A percentile compares a stretch with the other conserved stretches of the same genome.
Evolutionary conservation across 53 echinoderm and acorn worm species (phyloP).

Genomic region (Crossaster papposus): DNA sequence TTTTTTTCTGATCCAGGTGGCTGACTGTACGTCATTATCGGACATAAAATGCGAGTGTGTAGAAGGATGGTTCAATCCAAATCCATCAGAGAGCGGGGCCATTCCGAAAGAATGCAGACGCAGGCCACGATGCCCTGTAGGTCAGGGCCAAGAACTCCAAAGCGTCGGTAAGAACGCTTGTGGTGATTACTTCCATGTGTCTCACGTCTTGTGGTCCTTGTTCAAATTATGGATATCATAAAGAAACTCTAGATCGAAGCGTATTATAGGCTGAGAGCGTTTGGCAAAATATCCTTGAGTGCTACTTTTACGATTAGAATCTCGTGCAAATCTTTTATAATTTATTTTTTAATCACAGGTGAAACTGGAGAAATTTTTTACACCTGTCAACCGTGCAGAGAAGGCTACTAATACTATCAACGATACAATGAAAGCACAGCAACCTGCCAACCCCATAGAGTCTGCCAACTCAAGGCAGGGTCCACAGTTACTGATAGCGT

Average conservation of each 20-base stretch:
- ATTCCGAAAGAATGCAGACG: conserved; percentile 4
- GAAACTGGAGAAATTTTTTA: not conserved
- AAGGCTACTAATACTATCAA: not conserved
- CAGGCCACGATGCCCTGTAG: conserved; percentile 17
- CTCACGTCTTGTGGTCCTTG: not conserved
- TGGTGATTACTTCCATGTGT: not conserved
- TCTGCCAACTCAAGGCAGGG: not conserved
- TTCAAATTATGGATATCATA: not conserved
- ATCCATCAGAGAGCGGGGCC: not conserved
- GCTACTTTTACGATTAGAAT: too few relatives aligned
- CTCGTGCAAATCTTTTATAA: not conserved
- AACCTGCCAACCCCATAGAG: conserved; percentile 11
- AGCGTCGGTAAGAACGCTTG: not conserved
- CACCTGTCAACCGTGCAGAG: conserved; percentile 10
- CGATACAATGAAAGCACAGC: not conserved
- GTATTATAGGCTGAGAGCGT: too few relatives aligned
- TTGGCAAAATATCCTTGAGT: too few relatives aligned
- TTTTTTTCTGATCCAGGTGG: not conserved
- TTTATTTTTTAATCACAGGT: not conserved
- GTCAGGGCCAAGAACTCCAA: conserved; percentile 8
- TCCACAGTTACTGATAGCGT: not conserved
- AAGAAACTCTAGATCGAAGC: too few relatives aligned
- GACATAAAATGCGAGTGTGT: conserved; percentile 22
- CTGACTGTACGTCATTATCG: not conserved
- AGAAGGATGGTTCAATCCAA: conserved; percentile 15